Percentiles rank a stretch among this genome's conserved stretches.
Conservation (phyloP, 2,888 invertebrate genomes). For the Stramonita haemastoma region DNA sequence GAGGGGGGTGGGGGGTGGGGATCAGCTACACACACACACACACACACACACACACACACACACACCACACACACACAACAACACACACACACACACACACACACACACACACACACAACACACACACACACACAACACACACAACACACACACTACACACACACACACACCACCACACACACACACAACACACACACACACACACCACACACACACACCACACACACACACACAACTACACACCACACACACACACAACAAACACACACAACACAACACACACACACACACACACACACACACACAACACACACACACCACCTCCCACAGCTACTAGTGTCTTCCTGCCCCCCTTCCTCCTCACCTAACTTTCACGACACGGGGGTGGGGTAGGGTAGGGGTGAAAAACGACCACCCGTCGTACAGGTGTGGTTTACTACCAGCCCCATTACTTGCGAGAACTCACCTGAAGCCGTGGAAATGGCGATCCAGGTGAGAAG, state of each 20-base stretch:
- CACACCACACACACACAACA: neutral
- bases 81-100: too few species aligned
- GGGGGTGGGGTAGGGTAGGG: neutral
- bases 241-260: too few species aligned
- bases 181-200: too few species aligned
- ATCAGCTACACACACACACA: too few species aligned
- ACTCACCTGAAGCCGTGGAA: conserved; percentile 35
- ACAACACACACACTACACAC: too few species aligned
- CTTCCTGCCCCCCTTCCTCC: neutral
- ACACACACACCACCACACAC: too few species aligned
- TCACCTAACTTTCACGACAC: neutral
- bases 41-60: neutral
- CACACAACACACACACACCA: neutral
- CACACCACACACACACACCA: too few species aligned
- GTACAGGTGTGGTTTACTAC: conserved; percentile 27
- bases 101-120: too few species aligned
- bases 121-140: too few species aligned
- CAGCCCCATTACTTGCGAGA: conserved; percentile 16
- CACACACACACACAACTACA: too few species aligned
- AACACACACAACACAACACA: too few species aligned
- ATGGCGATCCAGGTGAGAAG: conserved; percentile 24
- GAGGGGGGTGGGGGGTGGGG: neutral
- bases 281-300: too few species aligned
- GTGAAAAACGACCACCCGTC: conserved; percentile 14
- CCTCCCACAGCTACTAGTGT: neutral